Evolutionary conservation across 2,888 invertebrate species (phyloP), one percentile per base, ranked within the genome.

Genomic region (Brenthis hecate): DNA sequence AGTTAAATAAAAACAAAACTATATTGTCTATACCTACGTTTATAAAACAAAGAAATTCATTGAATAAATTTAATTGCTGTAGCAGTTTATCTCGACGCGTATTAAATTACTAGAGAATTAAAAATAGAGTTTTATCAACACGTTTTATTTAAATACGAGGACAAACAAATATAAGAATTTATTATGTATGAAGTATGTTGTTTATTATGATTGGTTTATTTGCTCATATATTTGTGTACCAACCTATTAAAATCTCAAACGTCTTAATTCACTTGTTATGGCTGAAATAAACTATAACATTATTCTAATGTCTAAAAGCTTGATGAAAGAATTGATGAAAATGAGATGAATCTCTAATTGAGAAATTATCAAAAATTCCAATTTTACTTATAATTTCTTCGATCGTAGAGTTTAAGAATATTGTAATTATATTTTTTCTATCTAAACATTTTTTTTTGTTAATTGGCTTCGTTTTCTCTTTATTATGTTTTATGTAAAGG

Each of bases 61-160:
- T 54, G 53, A 66, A 53, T 50, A 61, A 48, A 50, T 66, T 48
- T 16, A 61, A 61, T 50, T 62, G 60, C 56, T 56, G 23, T 43
- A 61, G 43, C 55, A 55, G 32, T 64, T 64, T 64, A 64, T 70
- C 65, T 61, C 6, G 62, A 69, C 36, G 61, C 56, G 55, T 66
- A 60, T 43, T 63, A 57, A 69, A 66, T 63, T 63, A 70, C 56
- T 58, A 50, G 32, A 57, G 66, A 54, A 36, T 60, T 67, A 67
- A 67, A 64, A 70, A 64, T 70, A 70, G 63, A 50, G 16, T 62
- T 48, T 56, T 62, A 67, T 62, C 56, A 67, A 62, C 56, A 61
- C 36, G 43, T 62, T 66, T 61, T 56, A 62, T 67, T 62, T 56
- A 56, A 64, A 56, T 65, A 62, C 56, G 43, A 50, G 61, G 56